Percentiles rank a stretch among this genome's conserved stretches.
Conservation (phyloP, 2,888 invertebrate species). For the Volucella inflata region DNA sequence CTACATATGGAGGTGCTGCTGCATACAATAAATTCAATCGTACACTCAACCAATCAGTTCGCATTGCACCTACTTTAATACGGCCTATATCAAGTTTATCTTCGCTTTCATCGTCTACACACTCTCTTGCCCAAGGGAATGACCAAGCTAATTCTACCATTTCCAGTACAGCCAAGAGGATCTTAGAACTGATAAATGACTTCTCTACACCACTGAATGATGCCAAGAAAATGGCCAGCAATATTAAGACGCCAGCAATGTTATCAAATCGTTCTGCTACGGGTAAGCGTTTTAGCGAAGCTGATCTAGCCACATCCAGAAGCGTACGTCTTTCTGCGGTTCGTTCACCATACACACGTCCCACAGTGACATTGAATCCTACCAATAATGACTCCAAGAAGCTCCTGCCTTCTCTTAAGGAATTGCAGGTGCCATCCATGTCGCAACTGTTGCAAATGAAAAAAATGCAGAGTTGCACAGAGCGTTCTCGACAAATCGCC, state of each 20-base stretch:
- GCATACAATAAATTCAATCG: slow-evolving; percentile 84
- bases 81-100: slow-evolving; percentile 80
- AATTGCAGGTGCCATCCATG: slow-evolving; percentile 87
- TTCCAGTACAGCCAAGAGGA: slow-evolving; percentile 88
- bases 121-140: slow-evolving; percentile 75
- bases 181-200: slow-evolving; percentile 91
- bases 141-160: slow-evolving; percentile 76
- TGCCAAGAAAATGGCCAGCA: slow-evolving; percentile 89
- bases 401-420: slow-evolving; percentile 79
- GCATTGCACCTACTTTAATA: slow-evolving; percentile 79
- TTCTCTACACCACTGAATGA: slow-evolving; percentile 92
- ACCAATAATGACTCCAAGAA: slow-evolving; percentile 53
- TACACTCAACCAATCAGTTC: slow-evolving; percentile 79
- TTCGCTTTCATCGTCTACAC: slow-evolving; percentile 79
- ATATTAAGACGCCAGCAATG: slow-evolving; percentile 78
- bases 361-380: slow-evolving; percentile 76
- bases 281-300: slow-evolving; percentile 78
- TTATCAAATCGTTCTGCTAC: slow-evolving; percentile 62
- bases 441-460: slow-evolving; percentile 87
- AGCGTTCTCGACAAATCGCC: slow-evolving; percentile 85
- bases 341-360: slow-evolving; percentile 79
- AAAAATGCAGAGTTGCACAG: slow-evolving; percentile 86
- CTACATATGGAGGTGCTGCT: slow-evolving; percentile 90
- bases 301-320: slow-evolving; percentile 77
- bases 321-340: slow-evolving; percentile 78